phyloP scores from a whole-genome alignment of 2,888 invertebrate genomes.

The Desoria tigrina region DNA sequence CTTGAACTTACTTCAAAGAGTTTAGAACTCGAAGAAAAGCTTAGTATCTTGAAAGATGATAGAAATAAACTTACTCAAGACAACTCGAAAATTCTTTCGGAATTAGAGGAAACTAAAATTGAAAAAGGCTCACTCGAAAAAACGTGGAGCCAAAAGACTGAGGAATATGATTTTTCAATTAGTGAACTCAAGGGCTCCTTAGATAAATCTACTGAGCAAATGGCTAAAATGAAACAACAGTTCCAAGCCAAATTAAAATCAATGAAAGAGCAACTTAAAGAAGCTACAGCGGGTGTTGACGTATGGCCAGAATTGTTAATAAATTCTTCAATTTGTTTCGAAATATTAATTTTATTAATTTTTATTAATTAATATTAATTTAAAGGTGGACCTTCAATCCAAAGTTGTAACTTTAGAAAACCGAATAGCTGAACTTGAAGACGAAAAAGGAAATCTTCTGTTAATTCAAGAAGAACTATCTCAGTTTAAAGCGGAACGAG shows the following conservation, averaged over 20 bases:
- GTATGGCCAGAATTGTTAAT: too few relatives aligned
- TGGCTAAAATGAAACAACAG: slow-evolving; percentile 73
- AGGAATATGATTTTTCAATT: not conserved
- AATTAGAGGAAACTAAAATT: slow-evolving; percentile 66
- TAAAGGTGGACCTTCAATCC: not conserved
- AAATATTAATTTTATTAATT: too few relatives aligned
- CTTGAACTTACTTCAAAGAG: slow-evolving; percentile 29
- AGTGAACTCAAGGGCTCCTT: not conserved
- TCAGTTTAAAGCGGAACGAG: slow-evolving; percentile 3
- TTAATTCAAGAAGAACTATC: slow-evolving; percentile 14
- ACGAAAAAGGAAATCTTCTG: slow-evolving; percentile 76
- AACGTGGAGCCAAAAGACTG: not conserved
- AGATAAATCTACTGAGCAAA: slow-evolving; percentile 61
- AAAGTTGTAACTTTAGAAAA: slow-evolving; percentile 36
- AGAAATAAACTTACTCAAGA: slow-evolving; percentile 36
- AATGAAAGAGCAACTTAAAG: slow-evolving; percentile 20
- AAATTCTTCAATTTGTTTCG: not conserved
- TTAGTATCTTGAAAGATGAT: slow-evolving; percentile 54
- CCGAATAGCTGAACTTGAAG: slow-evolving; percentile 76
- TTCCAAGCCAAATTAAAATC: slow-evolving; percentile 53
- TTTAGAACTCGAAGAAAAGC: slow-evolving; percentile 21
- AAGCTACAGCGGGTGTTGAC: not conserved
- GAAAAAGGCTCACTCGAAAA: not conserved
- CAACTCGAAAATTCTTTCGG: slow-evolving; percentile 48
- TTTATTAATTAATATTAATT: not conserved